phyloP scores from a whole-genome alignment of 2,888 invertebrate species.

The Spatulosminthurus flaviceps region DNA sequence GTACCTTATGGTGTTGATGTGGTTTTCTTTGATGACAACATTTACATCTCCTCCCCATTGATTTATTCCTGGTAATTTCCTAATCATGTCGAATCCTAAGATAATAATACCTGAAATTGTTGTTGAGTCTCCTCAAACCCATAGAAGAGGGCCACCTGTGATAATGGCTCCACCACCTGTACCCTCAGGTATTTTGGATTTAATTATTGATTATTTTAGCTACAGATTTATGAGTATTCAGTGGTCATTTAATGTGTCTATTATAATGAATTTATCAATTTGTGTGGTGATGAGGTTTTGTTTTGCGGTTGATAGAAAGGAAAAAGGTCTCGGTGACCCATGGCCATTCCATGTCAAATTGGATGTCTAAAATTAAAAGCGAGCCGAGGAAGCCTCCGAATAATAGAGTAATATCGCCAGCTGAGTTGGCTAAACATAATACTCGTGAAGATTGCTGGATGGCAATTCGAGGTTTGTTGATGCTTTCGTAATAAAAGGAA shows the following conservation, averaged over 20 bases:
- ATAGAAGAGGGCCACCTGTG: neutral
- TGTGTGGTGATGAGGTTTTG: too few relatives aligned
- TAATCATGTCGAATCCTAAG: neutral
- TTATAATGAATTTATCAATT: too few relatives aligned
- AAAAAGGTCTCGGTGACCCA: conserved; percentile 21
- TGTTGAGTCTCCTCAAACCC: neutral
- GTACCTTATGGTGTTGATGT: too few relatives aligned
- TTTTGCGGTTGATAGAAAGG: neutral
- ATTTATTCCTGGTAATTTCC: too few relatives aligned
- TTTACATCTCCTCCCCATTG: too few relatives aligned
- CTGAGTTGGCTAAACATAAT: conserved; percentile 56
- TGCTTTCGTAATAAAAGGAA: too few relatives aligned
- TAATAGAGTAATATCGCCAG: conserved; percentile 32
- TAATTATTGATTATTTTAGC: too few relatives aligned
- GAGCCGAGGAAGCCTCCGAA: neutral
- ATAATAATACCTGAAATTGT: neutral
- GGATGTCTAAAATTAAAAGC: conserved; percentile 31
- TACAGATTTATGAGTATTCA: neutral
- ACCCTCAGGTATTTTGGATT: neutral
- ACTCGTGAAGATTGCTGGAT: conserved; percentile 56
- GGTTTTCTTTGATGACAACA: too few relatives aligned
- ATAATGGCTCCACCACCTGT: neutral
- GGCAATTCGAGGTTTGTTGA: conserved; percentile 49
- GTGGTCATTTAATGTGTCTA: too few relatives aligned
- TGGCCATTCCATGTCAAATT: conserved; percentile 39